phyloP scores from a whole-genome alignment of 2,113 vertebrate genomes.

The Eretmochelys imbricata region DNA sequence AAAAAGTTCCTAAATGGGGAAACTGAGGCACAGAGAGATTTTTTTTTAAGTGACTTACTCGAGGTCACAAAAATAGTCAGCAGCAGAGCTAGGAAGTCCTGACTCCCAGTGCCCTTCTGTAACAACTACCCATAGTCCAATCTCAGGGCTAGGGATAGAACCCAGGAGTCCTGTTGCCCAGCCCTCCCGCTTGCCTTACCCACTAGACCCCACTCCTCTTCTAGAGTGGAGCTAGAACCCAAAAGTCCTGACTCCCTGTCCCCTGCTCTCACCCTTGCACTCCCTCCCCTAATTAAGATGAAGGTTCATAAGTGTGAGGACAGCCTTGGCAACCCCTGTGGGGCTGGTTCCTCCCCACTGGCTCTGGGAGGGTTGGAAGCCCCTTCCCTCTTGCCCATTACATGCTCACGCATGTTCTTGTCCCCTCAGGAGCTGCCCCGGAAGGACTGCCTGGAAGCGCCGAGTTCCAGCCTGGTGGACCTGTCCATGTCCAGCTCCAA shows the following conservation, averaged over 20 bases:
- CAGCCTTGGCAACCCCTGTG: neutral
- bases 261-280: neutral
- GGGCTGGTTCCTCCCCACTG: neutral
- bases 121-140: neutral
- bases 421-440: conserved; percentile 86
- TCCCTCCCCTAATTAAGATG: too few species aligned
- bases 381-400: neutral
- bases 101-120: neutral
- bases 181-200: neutral
- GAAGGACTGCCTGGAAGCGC: conserved; percentile 80
- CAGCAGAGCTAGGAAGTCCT: neutral
- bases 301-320: neutral
- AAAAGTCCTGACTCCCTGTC: neutral
- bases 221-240: neutral
- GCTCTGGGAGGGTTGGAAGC: neutral
- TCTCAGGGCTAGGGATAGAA: neutral
- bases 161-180: neutral
- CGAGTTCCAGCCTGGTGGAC: conserved; percentile 49
- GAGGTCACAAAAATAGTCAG: neutral
- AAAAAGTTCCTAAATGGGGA: neutral
- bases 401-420: conserved; percentile 48
- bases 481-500: conserved; percentile 67
- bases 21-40: neutral
- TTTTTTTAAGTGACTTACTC: neutral
- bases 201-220: neutral